Conservation (phyloP, 1,140 invertebrate genomes). For the Hesperophylax magnus region DNA sequence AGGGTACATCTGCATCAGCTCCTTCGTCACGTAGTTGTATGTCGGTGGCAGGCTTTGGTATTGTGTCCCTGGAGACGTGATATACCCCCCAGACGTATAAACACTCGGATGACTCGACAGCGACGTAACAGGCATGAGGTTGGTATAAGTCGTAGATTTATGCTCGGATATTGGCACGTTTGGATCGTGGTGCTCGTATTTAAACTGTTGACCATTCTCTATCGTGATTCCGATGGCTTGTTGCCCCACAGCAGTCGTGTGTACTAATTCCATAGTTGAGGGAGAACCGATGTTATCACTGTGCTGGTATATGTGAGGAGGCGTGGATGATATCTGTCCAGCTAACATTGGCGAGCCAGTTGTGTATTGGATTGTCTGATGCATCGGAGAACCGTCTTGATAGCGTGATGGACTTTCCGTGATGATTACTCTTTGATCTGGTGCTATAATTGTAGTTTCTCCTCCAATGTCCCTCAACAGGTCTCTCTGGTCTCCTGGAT, state of each 20-base stretch:
- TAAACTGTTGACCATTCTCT: conserved; percentile 62
- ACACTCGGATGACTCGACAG: conserved; percentile 51
- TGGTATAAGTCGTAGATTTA: conserved; percentile 64
- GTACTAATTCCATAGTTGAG: conserved; percentile 66
- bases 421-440: conserved; percentile 52
- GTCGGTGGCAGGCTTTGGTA: conserved; percentile 41
- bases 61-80: conserved; percentile 58
- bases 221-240: conserved; percentile 62
- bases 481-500: conserved; percentile 45
- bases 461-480: conserved; percentile 5
- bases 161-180: conserved; percentile 61
- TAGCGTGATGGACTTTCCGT: conserved; percentile 60
- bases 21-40: conserved; percentile 59
- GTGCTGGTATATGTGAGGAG: conserved; percentile 58
- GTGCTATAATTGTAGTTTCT: conserved; percentile 28
- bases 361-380: conserved; percentile 52
- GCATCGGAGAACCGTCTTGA: conserved; percentile 48
- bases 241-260: conserved; percentile 63
- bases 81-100: conserved; percentile 61
- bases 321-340: conserved; percentile 60
- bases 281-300: conserved; percentile 62
- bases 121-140: conserved; percentile 67
- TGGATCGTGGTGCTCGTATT: conserved; percentile 66
- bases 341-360: conserved; percentile 51
- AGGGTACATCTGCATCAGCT: conserved; percentile 66